phyloP scores from a whole-genome alignment of 2,888 invertebrate species.

The Hyposoter dolosus region DNA sequence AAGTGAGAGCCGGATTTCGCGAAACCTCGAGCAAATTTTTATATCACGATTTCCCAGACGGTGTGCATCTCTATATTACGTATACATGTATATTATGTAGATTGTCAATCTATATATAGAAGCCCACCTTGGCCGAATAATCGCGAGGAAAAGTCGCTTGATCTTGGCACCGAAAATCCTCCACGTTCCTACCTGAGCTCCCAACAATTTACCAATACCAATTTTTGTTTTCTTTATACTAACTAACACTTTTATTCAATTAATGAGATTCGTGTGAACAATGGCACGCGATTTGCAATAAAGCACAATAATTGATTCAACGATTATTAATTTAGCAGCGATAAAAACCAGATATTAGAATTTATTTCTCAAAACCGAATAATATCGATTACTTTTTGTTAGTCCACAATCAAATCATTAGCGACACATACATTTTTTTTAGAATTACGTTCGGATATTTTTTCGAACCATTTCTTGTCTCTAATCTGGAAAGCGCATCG shows the following conservation, averaged over 20 bases:
- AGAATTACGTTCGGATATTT: neutral
- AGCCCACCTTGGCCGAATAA: constrained; percentile 51
- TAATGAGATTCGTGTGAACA: neutral
- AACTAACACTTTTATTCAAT: too few species aligned
- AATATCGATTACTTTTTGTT: neutral
- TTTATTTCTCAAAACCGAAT: neutral
- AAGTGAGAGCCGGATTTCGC: constrained; percentile 55
- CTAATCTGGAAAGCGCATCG: neutral
- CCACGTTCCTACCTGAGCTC: constrained; percentile 9
- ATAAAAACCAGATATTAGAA: neutral
- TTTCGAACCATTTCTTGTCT: neutral
- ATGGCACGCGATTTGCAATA: neutral
- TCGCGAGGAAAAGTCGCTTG: constrained; percentile 53
- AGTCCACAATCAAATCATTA: neutral
- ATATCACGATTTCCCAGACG: constrained; percentile 42
- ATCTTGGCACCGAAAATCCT: constrained; percentile 42
- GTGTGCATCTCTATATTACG: constrained; percentile 20
- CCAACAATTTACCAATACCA: constrained; percentile 1
- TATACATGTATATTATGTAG: constrained; percentile 20
- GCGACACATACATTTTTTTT: neutral
- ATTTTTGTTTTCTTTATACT: neutral
- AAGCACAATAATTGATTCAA: neutral
- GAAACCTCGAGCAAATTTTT: constrained; percentile 56
- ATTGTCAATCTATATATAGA: constrained; percentile 33
- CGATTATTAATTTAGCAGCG: neutral